These are phyloP conservation scores for Myrmecophaga tridactyla DNA, from an alignment of 2,113 vertebrate species.

Conservation along the genomic window DNA sequence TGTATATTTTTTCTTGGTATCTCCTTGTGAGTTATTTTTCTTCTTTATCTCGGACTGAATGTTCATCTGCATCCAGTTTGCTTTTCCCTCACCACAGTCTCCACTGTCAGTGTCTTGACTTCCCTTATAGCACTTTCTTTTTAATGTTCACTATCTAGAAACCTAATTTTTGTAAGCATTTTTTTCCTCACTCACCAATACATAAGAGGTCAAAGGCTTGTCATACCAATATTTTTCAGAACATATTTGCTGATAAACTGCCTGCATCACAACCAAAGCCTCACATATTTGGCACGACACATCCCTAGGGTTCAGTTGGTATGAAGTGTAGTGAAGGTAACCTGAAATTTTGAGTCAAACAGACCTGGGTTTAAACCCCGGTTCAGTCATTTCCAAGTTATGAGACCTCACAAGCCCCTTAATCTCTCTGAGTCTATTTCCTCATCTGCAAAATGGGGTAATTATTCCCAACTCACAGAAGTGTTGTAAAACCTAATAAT, in stretches of 20 bases:
- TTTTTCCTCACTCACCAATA: background rate
- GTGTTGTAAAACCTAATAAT: background rate
- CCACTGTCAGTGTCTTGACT: background rate
- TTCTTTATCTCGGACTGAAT: background rate
- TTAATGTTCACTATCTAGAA: background rate
- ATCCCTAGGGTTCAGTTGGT: background rate
- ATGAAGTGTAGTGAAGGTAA: background rate
- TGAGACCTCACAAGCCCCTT: background rate
- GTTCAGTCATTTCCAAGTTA: background rate
- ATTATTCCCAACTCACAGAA: background rate
- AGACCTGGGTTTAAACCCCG: background rate
- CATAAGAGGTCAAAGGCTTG: background rate
- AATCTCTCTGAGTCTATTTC: background rate
- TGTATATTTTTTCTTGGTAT: background rate
- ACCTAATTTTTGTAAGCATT: background rate
- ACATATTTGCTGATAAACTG: background rate
- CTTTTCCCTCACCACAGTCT: background rate
- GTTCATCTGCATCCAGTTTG: background rate
- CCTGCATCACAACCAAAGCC: background rate
- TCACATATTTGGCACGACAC: no score
- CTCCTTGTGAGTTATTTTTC: background rate
- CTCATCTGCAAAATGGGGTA: background rate
- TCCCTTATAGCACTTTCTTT: background rate
- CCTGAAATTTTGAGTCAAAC: background rate
- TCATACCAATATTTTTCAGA: background rate